Evolutionary conservation across 2,113 vertebrate species (phyloP).

Genomic region (Onychostoma macrolepis): DNA sequence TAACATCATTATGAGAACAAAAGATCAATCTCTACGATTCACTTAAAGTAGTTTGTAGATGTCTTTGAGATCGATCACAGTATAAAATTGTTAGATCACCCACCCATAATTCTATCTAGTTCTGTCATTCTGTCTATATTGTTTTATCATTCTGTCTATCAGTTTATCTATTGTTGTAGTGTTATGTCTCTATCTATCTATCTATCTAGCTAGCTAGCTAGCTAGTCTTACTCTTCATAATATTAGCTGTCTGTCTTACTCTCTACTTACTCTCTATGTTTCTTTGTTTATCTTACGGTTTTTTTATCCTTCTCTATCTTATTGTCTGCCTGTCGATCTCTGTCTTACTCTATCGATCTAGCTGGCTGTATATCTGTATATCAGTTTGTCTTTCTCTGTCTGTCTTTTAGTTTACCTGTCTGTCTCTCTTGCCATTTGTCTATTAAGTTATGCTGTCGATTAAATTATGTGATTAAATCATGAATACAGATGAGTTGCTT

Average conservation of each 20-base stretch:
- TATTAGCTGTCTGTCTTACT: too few species aligned
- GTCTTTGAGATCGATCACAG: too few species aligned
- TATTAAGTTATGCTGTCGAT: background rate
- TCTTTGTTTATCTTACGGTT: too few species aligned
- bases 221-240: background rate
- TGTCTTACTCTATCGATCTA: background rate
- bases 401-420: background rate
- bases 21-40: too few species aligned
- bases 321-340: background rate
- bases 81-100: too few species aligned
- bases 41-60: too few species aligned
- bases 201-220: background rate
- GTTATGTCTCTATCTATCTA: background rate
- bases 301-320: too few species aligned
- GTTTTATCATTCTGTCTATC: background rate
- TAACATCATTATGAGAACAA: too few species aligned
- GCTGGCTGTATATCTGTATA: background rate
- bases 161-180: background rate
- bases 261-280: too few species aligned
- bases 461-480: slow-evolving; percentile 10
- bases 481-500: slow-evolving; percentile 10
- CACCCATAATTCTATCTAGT: too few species aligned
- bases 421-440: background rate
- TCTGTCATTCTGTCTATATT: background rate
- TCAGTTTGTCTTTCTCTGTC: background rate